A percentile compares a stretch with the other conserved stretches of the same genome.
Conservation (phyloP, 2,888 invertebrate species). For the Hypselothyrea guttata region DNA sequence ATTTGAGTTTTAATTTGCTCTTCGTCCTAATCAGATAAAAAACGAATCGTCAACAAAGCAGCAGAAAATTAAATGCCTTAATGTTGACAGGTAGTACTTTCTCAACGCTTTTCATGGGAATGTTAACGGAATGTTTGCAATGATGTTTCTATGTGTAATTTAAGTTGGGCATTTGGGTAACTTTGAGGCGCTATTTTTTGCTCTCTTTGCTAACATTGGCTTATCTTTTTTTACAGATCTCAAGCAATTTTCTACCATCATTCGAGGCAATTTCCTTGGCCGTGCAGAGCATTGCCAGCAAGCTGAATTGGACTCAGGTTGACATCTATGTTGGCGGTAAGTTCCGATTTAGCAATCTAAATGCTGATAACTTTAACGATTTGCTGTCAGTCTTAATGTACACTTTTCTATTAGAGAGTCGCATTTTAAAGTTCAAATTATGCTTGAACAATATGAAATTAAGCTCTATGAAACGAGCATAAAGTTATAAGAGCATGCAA, state of each 20-base stretch:
- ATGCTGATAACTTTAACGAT: constrained; percentile 40
- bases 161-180: constrained; percentile 8
- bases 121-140: neutral
- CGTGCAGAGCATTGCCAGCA: constrained; percentile 81
- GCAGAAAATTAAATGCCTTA: constrained; percentile 24
- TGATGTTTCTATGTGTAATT: constrained; percentile 9
- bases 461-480: no score
- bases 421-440: no score
- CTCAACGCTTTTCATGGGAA: neutral
- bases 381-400: neutral
- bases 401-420: neutral
- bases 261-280: constrained; percentile 82
- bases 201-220: constrained; percentile 21
- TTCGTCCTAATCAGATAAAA: constrained; percentile 26
- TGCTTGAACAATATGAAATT: no score
- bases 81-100: constrained; percentile 9
- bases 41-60: constrained; percentile 21
- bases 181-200: constrained; percentile 7
- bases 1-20: neutral
- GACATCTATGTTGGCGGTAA: constrained; percentile 82
- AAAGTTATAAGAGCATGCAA: no score
- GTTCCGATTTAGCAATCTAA: constrained; percentile 48
- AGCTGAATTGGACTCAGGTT: constrained; percentile 83
- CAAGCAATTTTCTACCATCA: constrained; percentile 82
- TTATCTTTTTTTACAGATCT: constrained; percentile 78